Evolutionary conservation across 2,888 invertebrate species (phyloP).

Genomic region (Cosmia pyralina): DNA sequence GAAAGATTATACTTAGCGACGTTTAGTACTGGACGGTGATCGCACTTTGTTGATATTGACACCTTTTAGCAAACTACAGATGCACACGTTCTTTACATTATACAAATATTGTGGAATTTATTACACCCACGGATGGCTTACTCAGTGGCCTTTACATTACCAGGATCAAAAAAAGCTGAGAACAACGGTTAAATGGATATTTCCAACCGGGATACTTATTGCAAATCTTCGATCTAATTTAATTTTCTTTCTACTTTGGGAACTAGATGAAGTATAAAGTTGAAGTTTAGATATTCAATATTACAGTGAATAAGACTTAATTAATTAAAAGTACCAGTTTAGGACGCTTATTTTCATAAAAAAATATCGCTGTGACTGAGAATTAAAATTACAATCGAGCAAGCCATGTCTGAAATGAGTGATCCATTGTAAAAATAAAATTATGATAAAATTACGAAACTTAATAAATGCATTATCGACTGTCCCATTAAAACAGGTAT

Average conservation of each 20-base stretch:
- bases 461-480: neutral
- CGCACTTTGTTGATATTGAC: neutral
- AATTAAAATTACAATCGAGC: neutral
- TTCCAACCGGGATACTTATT: neutral
- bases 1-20: too few relatives aligned
- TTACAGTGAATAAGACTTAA: neutral
- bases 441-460: slow-evolving; percentile 16
- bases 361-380: neutral
- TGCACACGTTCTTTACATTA: neutral
- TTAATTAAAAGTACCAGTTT: neutral
- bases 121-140: too few relatives aligned
- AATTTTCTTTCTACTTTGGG: slow-evolving; percentile 13
- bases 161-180: neutral
- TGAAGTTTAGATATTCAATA: slow-evolving; percentile 10
- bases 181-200: neutral
- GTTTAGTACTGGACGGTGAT: neutral
- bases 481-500: neutral
- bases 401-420: neutral
- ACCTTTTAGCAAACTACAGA: neutral
- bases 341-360: neutral
- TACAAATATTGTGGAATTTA: too few relatives aligned
- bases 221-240: slow-evolving; percentile 18
- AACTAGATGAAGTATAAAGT: slow-evolving; percentile 12
- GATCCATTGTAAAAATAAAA: neutral
- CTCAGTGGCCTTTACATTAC: neutral